Conservation (phyloP, 2,797 vertebrate genomes). For the Halcyon leucocephala region DNA sequence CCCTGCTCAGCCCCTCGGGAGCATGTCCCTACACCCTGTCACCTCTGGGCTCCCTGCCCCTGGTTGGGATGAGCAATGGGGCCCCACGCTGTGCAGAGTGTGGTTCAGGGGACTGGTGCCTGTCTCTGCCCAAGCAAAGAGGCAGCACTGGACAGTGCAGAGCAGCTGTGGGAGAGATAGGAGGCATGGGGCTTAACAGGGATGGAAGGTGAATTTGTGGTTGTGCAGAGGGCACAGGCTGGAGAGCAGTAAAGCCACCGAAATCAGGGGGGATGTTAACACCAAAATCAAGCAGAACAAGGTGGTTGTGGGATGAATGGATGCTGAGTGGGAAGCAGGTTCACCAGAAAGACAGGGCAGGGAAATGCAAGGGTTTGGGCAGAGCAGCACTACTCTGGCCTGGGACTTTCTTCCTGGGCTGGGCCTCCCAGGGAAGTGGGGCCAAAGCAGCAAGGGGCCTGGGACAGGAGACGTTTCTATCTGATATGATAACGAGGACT, state of each 20-base stretch:
- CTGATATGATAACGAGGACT: neutral
- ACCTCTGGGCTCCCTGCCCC: rapidly evolving
- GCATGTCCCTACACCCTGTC: rapidly evolving
- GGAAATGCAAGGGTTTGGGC: neutral
- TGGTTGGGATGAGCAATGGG: neutral
- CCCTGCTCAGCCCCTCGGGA: neutral
- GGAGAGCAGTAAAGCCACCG: rapidly evolving
- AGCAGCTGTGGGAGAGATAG: neutral
- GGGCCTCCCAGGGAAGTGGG: neutral
- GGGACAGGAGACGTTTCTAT: neutral
- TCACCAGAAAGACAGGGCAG: neutral
- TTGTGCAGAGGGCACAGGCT: neutral
- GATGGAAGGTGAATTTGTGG: neutral
- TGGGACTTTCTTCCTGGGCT: neutral
- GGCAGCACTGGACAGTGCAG: neutral
- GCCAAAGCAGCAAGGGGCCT: neutral
- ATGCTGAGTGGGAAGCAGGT: neutral
- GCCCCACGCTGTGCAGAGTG: rapidly evolving
- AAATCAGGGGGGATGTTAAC: neutral
- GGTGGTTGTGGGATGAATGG: rapidly evolving
- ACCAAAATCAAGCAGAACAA: neutral
- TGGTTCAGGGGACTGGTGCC: rapidly evolving
- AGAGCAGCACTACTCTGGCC: neutral
- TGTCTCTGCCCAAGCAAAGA: neutral
- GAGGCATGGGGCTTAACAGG: neutral